Percentiles rank a stretch among this genome's conserved stretches.
Evolutionary conservation across 2,888 invertebrate genomes (phyloP).

Genomic region (Chrysomela aeneicollis): DNA sequence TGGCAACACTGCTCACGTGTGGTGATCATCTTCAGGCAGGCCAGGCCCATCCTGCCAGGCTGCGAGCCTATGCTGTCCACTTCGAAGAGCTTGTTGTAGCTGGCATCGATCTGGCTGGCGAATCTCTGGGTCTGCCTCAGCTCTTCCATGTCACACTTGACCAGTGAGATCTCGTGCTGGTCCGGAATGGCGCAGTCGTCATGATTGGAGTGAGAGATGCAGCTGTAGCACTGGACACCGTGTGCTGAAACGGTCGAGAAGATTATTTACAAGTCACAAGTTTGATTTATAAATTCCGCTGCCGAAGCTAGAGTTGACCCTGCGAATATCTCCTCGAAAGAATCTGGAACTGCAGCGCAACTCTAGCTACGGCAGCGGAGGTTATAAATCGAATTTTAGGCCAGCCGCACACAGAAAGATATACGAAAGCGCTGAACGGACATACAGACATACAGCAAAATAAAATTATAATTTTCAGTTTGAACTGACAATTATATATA

Average conservation of each 20-base stretch:
- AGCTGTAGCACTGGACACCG: slow-evolving; percentile 54
- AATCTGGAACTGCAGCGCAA: no score
- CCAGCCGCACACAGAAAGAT: no score
- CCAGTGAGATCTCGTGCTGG: slow-evolving; percentile 42
- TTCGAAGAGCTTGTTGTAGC: slow-evolving; percentile 51
- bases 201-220: slow-evolving; percentile 50
- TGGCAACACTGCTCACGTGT: slow-evolving; percentile 49
- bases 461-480: no score
- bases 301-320: no score
- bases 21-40: slow-evolving; percentile 54
- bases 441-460: no score
- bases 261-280: no score
- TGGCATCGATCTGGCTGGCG: slow-evolving; percentile 46
- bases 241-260: slow-evolving; percentile 31
- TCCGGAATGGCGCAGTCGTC: slow-evolving; percentile 52
- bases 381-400: no score
- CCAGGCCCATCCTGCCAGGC: slow-evolving; percentile 45
- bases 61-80: slow-evolving; percentile 47
- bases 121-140: slow-evolving; percentile 47
- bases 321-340: no score
- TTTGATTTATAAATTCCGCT: no score
- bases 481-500: no score
- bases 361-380: no score
- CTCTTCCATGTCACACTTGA: slow-evolving; percentile 47
- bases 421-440: no score